Evolutionary conservation across 2,113 vertebrate species (phyloP).

Genomic region (Centrocercus urophasianus): DNA sequence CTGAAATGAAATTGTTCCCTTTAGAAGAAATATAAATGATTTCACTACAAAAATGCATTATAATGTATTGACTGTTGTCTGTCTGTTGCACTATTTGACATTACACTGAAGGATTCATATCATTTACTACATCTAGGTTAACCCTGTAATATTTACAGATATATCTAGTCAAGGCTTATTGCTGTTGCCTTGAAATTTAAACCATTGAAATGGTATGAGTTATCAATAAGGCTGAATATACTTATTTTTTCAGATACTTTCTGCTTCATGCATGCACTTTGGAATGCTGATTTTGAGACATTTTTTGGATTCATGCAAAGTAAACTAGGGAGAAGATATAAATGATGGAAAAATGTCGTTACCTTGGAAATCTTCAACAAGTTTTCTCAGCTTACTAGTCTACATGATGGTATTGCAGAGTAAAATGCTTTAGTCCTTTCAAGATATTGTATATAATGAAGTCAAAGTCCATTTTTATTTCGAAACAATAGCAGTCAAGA

Average conservation of each 20-base stretch:
- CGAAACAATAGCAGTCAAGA: neutral
- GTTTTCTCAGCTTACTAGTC: neutral
- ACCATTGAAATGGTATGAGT: neutral
- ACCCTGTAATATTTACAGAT: neutral
- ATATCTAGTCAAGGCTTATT: neutral
- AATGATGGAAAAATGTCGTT: neutral
- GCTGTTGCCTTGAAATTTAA: neutral
- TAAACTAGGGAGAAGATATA: neutral
- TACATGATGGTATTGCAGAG: neutral
- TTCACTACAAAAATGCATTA: slow-evolving; percentile 33
- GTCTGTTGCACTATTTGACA: slow-evolving; percentile 26
- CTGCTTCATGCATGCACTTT: neutral
- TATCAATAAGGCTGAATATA: neutral
- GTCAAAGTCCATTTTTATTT: neutral
- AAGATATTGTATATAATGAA: neutral
- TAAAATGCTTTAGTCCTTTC: neutral
- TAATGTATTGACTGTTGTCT: slow-evolving; percentile 6
- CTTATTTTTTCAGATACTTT: neutral
- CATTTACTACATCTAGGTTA: neutral
- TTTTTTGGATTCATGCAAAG: neutral
- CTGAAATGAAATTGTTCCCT: slow-evolving; percentile 30
- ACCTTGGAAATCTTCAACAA: neutral
- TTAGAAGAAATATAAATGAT: slow-evolving; percentile 41
- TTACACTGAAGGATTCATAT: neutral
- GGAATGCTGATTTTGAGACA: neutral